A percentile compares a stretch with the other conserved stretches of the same genome.
These are phyloP conservation scores for Nothocercus julius DNA, from an alignment of 2,113 vertebrate species.

Conservation along the genomic window DNA sequence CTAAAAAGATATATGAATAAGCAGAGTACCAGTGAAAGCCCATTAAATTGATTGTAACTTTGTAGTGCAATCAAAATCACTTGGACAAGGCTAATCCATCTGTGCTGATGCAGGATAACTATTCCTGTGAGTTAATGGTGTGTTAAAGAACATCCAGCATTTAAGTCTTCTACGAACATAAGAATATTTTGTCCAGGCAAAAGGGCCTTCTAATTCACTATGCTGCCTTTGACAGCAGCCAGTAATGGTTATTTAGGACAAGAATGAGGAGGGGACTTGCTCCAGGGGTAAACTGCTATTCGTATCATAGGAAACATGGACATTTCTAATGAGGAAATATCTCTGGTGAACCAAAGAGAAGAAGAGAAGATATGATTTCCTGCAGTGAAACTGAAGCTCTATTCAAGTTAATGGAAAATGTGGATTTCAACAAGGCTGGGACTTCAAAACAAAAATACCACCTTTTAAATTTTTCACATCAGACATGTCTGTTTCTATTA, in stretches of 20 bases:
- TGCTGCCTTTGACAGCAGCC: background rate
- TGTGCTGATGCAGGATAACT: constrained; percentile 39
- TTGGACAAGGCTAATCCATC: constrained; percentile 50
- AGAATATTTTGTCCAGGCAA: constrained; percentile 15
- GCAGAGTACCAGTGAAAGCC: background rate
- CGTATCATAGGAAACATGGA: background rate
- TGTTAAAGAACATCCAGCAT: constrained; percentile 41
- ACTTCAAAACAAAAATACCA: constrained; percentile 26
- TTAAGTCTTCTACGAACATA: constrained; percentile 21
- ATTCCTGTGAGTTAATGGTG: constrained; percentile 52
- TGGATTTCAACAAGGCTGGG: background rate
- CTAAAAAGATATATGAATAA: constrained; percentile 14
- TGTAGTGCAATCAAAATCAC: constrained; percentile 23
- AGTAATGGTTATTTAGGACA: background rate
- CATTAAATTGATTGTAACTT: constrained; percentile 36
- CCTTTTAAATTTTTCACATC: background rate
- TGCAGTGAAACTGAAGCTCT: background rate
- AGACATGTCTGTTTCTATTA: constrained; percentile 22
- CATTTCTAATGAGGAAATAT: background rate
- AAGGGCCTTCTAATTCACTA: constrained; percentile 26
- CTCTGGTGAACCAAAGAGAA: background rate
- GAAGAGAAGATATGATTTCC: background rate
- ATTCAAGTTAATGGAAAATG: background rate
- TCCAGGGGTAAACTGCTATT: background rate
- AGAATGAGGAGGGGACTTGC: background rate